Evolutionary conservation across 1,140 invertebrate genomes (phyloP).

Genomic region (Aporrectodea caliginosa): DNA sequence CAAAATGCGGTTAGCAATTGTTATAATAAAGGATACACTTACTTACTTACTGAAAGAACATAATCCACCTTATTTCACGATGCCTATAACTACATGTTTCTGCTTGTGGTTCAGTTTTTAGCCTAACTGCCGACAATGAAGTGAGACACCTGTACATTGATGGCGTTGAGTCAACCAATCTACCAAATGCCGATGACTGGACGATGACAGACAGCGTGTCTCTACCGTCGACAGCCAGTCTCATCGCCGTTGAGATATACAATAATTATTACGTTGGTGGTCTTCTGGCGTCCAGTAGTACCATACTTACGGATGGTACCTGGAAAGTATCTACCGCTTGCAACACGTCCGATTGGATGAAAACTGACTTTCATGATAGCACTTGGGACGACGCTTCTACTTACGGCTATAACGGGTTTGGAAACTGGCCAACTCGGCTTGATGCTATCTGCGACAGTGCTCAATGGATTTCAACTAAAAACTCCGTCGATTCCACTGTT

Average conservation of each 20-base stretch:
- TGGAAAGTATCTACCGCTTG: not conserved
- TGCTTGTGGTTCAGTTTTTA: not conserved
- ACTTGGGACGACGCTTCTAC: not conserved
- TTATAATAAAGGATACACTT: too few species aligned
- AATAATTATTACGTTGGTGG: not conserved
- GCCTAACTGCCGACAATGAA: not conserved
- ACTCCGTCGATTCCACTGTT: too few species aligned
- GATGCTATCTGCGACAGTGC: not conserved
- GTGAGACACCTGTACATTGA: not conserved
- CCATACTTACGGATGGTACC: not conserved
- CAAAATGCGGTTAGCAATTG: too few species aligned
- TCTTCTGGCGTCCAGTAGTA: not conserved
- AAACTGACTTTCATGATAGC: not conserved
- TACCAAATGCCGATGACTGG: not conserved
- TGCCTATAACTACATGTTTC: too few species aligned
- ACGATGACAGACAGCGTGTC: not conserved
- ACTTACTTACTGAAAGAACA: too few species aligned
- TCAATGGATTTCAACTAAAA: not conserved
- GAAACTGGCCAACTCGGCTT: not conserved
- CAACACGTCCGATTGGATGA: not conserved
- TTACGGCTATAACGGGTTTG: not conserved
- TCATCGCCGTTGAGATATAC: not conserved
- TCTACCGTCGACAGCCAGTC: not conserved
- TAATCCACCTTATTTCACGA: too few species aligned
- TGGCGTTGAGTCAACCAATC: not conserved